Percentiles rank a stretch among this genome's conserved stretches.
Evolutionary conservation across 2,113 vertebrate species (phyloP).

Genomic region (Anguilla rostrata): DNA sequence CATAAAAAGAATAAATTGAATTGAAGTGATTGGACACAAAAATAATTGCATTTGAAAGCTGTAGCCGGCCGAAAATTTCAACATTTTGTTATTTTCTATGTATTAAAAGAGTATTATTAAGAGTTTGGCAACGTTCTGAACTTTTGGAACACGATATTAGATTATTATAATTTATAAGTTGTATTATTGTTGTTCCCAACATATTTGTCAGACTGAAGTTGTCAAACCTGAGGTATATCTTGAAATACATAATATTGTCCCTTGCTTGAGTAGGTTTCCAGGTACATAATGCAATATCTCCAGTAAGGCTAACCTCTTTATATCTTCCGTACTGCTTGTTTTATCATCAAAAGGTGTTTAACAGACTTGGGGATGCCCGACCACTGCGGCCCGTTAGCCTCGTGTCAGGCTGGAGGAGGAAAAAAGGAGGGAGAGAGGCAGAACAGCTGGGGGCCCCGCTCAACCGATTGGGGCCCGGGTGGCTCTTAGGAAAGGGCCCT

Average conservation of each 20-base stretch:
- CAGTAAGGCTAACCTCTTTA: background rate
- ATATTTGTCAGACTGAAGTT: background rate
- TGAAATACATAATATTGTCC: background rate
- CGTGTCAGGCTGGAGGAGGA: constrained; percentile 30
- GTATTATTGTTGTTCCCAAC: no score
- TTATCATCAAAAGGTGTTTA: background rate
- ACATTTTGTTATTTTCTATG: background rate
- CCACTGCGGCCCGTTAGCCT: background rate
- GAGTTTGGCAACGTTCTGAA: background rate
- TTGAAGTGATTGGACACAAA: background rate
- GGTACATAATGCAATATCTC: background rate
- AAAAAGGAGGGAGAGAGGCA: constrained; percentile 38
- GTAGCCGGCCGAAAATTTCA: background rate
- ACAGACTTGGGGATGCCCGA: background rate
- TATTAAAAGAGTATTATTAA: background rate
- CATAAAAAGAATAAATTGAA: background rate
- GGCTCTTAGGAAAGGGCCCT: constrained; percentile 66
- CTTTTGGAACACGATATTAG: background rate
- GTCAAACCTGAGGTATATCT: background rate
- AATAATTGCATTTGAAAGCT: background rate
- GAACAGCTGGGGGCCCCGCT: constrained; percentile 45
- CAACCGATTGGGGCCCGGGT: constrained; percentile 50
- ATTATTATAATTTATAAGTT: background rate
- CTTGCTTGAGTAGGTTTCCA: background rate
- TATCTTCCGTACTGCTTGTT: background rate